phyloP scores from a whole-genome alignment of 1,140 invertebrate genomes.

The Metopolophium dirhodum region DNA sequence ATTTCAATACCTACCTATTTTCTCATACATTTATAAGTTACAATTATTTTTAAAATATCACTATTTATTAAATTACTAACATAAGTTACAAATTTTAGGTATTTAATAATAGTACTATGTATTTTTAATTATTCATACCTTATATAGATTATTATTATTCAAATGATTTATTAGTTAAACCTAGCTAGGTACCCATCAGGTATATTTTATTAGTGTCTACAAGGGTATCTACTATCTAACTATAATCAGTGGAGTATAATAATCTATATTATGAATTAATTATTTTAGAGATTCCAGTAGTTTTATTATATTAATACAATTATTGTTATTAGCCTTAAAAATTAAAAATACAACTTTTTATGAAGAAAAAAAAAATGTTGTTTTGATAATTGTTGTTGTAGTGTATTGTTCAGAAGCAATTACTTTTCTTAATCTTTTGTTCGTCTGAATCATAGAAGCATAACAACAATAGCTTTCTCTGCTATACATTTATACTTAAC shows the following conservation, averaged over 20 bases:
- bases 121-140: too few species aligned
- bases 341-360: neutral
- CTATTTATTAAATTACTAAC: too few species aligned
- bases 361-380: neutral
- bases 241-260: neutral
- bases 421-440: slow-evolving; percentile 27
- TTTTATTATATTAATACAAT: neutral
- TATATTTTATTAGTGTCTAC: too few species aligned
- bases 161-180: too few species aligned
- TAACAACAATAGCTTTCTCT: slow-evolving; percentile 38
- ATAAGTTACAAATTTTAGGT: neutral
- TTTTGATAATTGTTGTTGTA: neutral
- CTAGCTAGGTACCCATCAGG: too few species aligned
- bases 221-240: neutral
- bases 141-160: too few species aligned
- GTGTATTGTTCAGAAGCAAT: slow-evolving; percentile 13
- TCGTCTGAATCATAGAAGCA: slow-evolving; percentile 27
- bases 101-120: too few species aligned
- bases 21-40: too few species aligned
- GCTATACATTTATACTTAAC: neutral
- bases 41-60: too few species aligned
- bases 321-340: neutral
- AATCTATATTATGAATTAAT: neutral
- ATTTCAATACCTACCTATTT: too few species aligned
- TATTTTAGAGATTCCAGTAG: neutral